Base-by-base conservation (phyloP, 2,888 invertebrate genomes). In the Perithous albicinctus region DNA sequence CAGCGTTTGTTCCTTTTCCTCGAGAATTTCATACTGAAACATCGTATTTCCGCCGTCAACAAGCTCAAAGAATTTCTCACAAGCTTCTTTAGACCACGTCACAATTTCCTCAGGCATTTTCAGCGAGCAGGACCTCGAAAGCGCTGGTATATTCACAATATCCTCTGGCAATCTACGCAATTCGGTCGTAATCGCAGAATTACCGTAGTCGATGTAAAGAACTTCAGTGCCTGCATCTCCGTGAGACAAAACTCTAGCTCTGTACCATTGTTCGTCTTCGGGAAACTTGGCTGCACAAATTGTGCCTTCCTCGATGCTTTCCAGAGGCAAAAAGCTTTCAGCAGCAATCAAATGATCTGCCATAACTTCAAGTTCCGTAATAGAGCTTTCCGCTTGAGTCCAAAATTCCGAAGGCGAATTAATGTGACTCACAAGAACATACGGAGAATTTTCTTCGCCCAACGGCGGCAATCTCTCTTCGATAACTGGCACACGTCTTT, bases 181-280 rank as follows among this genome's bases (percentile, higher is more conserved):
- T 87, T 95, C 94, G 5, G 72, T 84, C 0, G 94, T 94, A 2
- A 94, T 92, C 0, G 94, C 94, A 0, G 94, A 94, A 88, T 96
- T 96, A 3, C 96, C 96, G 86, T 95, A 96, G 89, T 96, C 96
- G 91, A 96, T 95, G 87, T 95, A 96, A 0, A 95, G 90, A 0
- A 96, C 96, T 87, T 95, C 94, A 0, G 94, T 95, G 1, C 94
- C 94, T 18, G 94, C 93, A 0, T 94, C 94, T 0, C 94, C 94
- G 63, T 94, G 93, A 0, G 90, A 88, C 23, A 95, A 90, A 35
- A 96, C 93, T 89, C 95, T 95, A 0, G 96, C 96, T 63, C 96
- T 93, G 87, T 96, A 96, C 96, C 96, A 96, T 7, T 93, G 92
- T 15, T 93, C 94, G 85, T 96, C 96, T 85, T 96, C 95, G 0